Base-by-base conservation (phyloP, 2,888 invertebrate genomes). In the Xanthia togata region DNA sequence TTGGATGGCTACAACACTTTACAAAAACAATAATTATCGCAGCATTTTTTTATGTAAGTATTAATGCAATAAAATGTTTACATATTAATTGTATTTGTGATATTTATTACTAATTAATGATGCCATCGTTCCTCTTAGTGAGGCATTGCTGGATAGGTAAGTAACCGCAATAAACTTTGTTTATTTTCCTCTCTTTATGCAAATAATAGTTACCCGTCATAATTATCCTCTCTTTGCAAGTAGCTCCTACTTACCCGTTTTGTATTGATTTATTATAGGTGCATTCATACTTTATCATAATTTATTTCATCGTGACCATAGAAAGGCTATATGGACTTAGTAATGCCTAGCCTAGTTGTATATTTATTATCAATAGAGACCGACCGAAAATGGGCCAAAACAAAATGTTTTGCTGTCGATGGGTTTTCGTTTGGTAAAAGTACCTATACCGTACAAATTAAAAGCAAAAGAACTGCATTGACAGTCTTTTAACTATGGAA, bases 131-230 rank as follows among this genome's bases (percentile, higher is more conserved):
- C 86, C 86, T 82, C 59, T 4, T 70, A 31, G 23, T 81, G 81
- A 69, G 20, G 26, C 62, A 74, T 74, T 63, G 20, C 20, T 75
- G 17, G 6, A 64, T 82, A 65, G 35, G 38, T 53, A 70, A 50
- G 8, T 62, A 63, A 55, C 31, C 41, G 31, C 57, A 62, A 53
- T 80, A 14, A 68, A 53, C 44, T 65, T 73, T 86, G 79, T 73
- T 79, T 73, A 83, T 83, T 83, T 86, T 86, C 86, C 86, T 86
- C 57, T 55, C 35, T 62, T 67, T 69, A 59, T 2, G 44, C 26
- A 41, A 53, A 72, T 59, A 67, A 8, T 44, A 47, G 23, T 62
- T 50, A 53, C 17, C 47, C 31, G 41, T 55, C 47, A 26, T 50
- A 11, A 9, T 41, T 41, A 55, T 44, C 53, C 35, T 60, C 53